Evolutionary conservation across 2,113 vertebrate genomes (phyloP), one percentile per base, ranked within the genome.

Genomic region (Eidolon helvum): DNA sequence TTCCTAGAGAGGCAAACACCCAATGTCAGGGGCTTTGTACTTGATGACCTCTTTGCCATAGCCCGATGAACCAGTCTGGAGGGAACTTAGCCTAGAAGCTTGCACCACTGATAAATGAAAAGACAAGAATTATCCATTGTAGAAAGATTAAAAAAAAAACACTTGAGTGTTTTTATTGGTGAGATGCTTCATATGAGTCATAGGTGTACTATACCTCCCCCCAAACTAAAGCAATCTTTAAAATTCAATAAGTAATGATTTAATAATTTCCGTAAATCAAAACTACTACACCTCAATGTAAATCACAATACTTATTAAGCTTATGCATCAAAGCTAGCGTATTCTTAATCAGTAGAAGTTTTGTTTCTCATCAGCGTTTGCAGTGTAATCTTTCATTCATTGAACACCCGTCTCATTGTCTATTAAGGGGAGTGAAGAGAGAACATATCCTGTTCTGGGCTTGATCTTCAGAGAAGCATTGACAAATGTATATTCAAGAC

Each of bases 121-220:
- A 93, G 63, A 57, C 50, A 82, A 69, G 38, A 63, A 74, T 93
- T 69, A 61, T 38, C 45, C 48, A 87, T 96, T 91, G 90, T 55
- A 90, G 74, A 87, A 87, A 95, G 75, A 84, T 68, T 55, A 22
- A 55, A 57, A 77, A 63, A 87, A 97, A 95, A 92, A 57, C 48
- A 66, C 24, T 92, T 33, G 65, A 65, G 53, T 48, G 63, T 84
- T 97, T 78, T 91, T 69, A 18, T 85, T 85, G 96, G 55, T 35
- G 88, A 74, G 90, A 95, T 92, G 61, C 9, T 82, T 83, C 26
- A 10, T 75, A 7, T 79, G 55, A 96, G 48, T 65, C 43, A 68
- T 18, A 65, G 45, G 18, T 90, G 4, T 40, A 38, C 30, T 85
- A 53, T n/a, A 35, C n/a, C n/a, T 61, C 4, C 33, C 61, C 18